Conservation (phyloP, 35 echinoderm and acorn worm genomes). For the Apostichopus japonicus region DNA sequence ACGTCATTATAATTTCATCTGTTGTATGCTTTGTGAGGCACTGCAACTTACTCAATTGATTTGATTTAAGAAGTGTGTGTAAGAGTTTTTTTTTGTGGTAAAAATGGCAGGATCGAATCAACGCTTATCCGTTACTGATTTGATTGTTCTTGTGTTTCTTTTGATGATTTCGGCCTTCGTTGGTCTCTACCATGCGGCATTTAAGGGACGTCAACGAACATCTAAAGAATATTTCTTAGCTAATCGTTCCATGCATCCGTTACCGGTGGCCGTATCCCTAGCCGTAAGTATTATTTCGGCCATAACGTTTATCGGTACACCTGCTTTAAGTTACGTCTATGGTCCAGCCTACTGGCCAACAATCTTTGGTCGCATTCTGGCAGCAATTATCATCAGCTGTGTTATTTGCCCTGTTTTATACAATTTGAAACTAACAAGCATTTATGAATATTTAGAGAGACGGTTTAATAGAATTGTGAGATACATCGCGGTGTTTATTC, state of each 20-base stretch:
- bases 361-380: not conserved
- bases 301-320: conserved; percentile 18
- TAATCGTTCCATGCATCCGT: not conserved
- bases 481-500: conserved; percentile 24
- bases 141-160: not conserved
- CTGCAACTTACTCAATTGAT: no score
- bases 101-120: not conserved
- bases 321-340: not conserved
- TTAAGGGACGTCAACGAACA: not conserved
- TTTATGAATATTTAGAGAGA: conserved; percentile 47
- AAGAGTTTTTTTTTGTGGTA: no score
- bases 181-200: conserved; percentile 4
- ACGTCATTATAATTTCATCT: no score
- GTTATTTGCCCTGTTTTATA: conserved; percentile 40
- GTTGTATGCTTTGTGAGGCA: no score
- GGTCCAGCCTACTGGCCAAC: not conserved
- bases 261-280: conserved; percentile 19
- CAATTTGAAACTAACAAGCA: conserved; percentile 30
- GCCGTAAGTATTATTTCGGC: conserved; percentile 26
- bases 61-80: no score
- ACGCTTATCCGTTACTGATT: not conserved
- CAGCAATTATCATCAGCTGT: not conserved
- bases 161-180: not conserved
- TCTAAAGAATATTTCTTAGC: conserved; percentile 40
- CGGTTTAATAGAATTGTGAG: conserved; percentile 21